Base-by-base conservation (phyloP, 1,140 invertebrate species). In the Charaxes varanes region DNA sequence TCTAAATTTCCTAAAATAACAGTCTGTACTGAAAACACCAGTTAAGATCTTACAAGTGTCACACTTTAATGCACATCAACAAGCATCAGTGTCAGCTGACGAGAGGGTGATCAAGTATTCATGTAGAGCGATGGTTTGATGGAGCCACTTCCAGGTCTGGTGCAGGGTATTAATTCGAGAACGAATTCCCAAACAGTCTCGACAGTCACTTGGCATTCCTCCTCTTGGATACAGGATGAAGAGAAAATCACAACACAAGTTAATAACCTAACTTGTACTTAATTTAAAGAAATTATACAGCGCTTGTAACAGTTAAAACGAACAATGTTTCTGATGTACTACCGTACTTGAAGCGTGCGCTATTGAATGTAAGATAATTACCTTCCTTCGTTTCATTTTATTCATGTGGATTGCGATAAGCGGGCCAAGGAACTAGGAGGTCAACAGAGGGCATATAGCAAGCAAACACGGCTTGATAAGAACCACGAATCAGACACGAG, bases 91-190 rank as follows among this genome's bases (percentile, higher is more conserved):
- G 81, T 92, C 88, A 62, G 89, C 89, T 44, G 91, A 87, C 38
- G 90, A 91, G 55, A 94, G 88, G 45, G 90, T 89, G 69, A 94
- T 91, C 53, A 96, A 87, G 62, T 94, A 94, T 57, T 94, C 91
- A 88, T 96, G 94, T 35, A 95, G 86, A 53, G 90, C 90, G 53
- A 93, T 91, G 28, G 93, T 95, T 76, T 94, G 92, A 79, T 96
- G 94, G 69, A 96, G 82, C 94, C 94, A 95, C 93, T 95, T 95
- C 90, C 92, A 95, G 61, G 93, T 95, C 79, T 94, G 93, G 81
- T 95, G 92, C 77, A 94, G 88, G 78, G 87, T 87, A 81, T 91
- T 92, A 79, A 91, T 90, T 85, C 93, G 91, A 87, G 89, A 90
- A 85, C 93, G 90, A 84, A 94, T 91, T 87, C 90, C 91, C 87